Conservation (phyloP, 2,888 invertebrate species). For the Hydrotaea cyrtoneurina region DNA sequence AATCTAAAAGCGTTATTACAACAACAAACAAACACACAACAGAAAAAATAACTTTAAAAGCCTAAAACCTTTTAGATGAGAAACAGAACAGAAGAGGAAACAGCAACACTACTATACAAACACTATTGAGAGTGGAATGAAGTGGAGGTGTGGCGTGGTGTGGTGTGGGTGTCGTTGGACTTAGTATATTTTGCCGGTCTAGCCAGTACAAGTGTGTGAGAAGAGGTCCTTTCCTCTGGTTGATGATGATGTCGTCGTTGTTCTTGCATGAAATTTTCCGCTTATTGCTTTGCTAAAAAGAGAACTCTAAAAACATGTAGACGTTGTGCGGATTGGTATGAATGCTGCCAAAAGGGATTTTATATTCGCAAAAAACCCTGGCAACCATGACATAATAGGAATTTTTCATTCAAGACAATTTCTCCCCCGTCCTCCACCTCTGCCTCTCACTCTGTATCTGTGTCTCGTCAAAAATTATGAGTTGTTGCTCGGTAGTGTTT, state of each 20-base stretch:
- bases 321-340: not conserved
- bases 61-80: constrained; percentile 17
- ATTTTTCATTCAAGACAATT: constrained; percentile 2
- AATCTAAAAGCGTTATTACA: not conserved
- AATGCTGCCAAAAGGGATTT: not conserved
- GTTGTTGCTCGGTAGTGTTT: not conserved
- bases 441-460: no score
- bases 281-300: not conserved
- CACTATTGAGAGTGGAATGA: not conserved
- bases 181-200: constrained; percentile 1
- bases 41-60: constrained; percentile 22
- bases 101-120: not conserved
- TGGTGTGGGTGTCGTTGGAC: not conserved
- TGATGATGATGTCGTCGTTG: no score
- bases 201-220: not conserved
- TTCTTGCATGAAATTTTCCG: not conserved
- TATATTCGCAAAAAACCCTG: not conserved
- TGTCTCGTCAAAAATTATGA: not conserved
- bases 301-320: not conserved
- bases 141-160: not conserved
- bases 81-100: not conserved
- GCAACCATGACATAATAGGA: not conserved
- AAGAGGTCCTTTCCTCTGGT: not conserved
- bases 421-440: not conserved
- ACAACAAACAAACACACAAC: not conserved